A percentile compares a stretch with the other conserved stretches of the same genome.
Evolutionary conservation across 2,113 vertebrate genomes (phyloP).

Genomic region (Agapornis roseicollis): DNA sequence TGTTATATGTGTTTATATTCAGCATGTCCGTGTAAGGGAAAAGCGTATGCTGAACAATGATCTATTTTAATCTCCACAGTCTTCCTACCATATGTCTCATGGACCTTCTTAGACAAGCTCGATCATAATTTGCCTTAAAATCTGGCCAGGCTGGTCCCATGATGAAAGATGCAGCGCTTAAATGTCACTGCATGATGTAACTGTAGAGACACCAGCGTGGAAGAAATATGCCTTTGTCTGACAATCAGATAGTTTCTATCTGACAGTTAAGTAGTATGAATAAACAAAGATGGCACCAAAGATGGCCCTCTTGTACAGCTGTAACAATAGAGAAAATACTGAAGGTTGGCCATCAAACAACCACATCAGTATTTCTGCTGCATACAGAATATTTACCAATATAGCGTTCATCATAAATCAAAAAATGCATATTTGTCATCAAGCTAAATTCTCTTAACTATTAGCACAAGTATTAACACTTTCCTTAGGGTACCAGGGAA

Average conservation of each 20-base stretch:
- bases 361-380: not conserved
- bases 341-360: not conserved
- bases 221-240: not conserved
- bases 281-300: not conserved
- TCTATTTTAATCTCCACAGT: not conserved
- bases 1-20: not conserved
- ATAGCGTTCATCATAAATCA: not conserved
- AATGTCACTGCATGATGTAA: not conserved
- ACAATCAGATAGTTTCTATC: not conserved
- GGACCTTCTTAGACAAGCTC: not conserved
- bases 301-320: not conserved
- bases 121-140: not conserved
- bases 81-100: not conserved
- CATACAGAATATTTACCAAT: not conserved
- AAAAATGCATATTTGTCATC: not conserved
- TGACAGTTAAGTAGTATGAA: not conserved
- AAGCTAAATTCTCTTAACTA: not conserved
- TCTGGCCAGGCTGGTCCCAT: not conserved
- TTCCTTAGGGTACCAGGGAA: not conserved
- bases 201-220: fast-evolving
- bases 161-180: not conserved
- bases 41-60: not conserved
- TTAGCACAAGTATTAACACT: not conserved
- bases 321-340: not conserved
- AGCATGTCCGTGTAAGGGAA: not conserved